Conservation (phyloP, 2,888 invertebrate species). For the Ligdia adustata region DNA sequence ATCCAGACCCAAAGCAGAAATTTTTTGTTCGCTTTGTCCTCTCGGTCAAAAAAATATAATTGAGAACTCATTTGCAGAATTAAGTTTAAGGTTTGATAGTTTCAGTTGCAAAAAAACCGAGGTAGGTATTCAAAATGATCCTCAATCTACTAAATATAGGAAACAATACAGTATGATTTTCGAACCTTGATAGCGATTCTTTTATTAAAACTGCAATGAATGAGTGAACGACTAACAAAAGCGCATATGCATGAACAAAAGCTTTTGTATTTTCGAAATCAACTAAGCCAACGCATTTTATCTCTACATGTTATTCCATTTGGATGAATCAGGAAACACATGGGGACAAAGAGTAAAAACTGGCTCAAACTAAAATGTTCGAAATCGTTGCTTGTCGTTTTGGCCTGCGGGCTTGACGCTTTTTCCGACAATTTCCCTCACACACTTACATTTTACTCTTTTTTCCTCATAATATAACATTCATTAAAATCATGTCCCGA, state of each 20-base stretch:
- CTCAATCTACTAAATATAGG: too few relatives aligned
- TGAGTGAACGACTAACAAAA: conserved; percentile 8
- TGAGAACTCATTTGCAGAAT: too few relatives aligned
- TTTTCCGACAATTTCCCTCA: conserved; percentile 42
- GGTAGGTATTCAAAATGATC: too few relatives aligned
- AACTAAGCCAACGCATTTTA: conserved; percentile 50
- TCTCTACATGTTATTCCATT: conserved; percentile 53
- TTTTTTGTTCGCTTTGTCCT: too few relatives aligned
- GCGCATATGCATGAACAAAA: conserved; percentile 30
- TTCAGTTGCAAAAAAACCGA: too few relatives aligned
- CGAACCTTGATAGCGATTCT: conserved; percentile 1
- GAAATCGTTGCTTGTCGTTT: conserved; percentile 44
- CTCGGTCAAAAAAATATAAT: too few relatives aligned
- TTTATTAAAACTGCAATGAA: conserved; percentile 5
- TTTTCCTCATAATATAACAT: conserved; percentile 59
- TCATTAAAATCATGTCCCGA: conserved; percentile 59
- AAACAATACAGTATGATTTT: too few relatives aligned
- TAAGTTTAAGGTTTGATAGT: too few relatives aligned
- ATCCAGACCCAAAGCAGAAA: too few relatives aligned
- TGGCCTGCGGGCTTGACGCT: conserved; percentile 40
- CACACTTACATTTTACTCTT: conserved; percentile 51
- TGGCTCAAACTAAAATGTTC: conserved; percentile 47
- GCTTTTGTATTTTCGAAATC: conserved; percentile 37
- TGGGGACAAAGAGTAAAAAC: conserved; percentile 54
- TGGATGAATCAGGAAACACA: conserved; percentile 49